Base-by-base conservation (phyloP, 2,888 invertebrate species). In the Lathronympha strigana region DNA sequence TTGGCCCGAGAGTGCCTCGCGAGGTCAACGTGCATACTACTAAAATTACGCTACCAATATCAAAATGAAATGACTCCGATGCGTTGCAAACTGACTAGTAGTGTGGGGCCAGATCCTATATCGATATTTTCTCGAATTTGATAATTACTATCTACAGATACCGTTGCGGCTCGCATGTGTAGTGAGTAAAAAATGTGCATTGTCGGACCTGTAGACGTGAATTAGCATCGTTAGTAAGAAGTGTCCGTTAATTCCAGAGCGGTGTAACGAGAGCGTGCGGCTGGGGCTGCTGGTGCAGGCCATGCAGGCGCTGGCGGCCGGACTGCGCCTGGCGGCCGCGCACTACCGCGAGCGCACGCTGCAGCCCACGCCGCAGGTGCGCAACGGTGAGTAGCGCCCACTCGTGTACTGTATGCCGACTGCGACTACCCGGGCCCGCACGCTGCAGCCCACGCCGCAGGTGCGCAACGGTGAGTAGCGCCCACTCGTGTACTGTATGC, bases 251-350 rank as follows among this genome's bases (percentile, higher is more conserved):
- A 5, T 49, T 61, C 1, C 77, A 89, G 90, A 90, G 76, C 84
- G 87, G 0, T 79, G 87, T 79, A 85, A 79, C 75, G 84, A 83
- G 70, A 84, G 85, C 80, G 89, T 90, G 83, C 97, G 98, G 77
- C 93, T 98, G 70, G 97, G 98, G 36, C 93, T 98, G 75, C 94
- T 98, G 79, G 95, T 98, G 71, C 93, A 98, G 77, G 98, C 98
- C 0, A 93, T 99, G 77, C 98, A 99, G 82, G 94, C 99, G 89
- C 94, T 99, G 67, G 97, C 98, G 72, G 98, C 98, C n/a, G 98
- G 98, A 0, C 93, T 99, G 76, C 95, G 96, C 68, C 93, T 98
- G 71, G 98, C 98, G 31, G 96, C 96, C 31, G 95, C 96, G 78
- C 97, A 98, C 87, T 93, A 98, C 75, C 95, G 96, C 80, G 93